Base-by-base conservation (phyloP, 2,888 invertebrate species). In the Teinopalpus imperialis region DNA sequence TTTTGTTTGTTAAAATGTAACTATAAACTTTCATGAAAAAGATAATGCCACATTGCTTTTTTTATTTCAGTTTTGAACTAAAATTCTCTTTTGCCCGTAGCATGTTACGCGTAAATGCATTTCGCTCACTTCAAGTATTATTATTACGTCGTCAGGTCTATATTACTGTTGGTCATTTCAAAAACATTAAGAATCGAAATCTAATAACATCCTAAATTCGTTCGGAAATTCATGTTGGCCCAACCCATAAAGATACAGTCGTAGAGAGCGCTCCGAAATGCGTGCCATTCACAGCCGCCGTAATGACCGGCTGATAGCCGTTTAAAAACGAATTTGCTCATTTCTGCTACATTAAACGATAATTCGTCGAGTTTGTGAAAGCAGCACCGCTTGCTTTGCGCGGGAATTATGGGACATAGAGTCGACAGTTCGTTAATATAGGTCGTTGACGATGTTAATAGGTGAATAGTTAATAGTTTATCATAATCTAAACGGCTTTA, bases 281-380 rank as follows among this genome's bases (percentile, higher is more conserved):
- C 43, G 43, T 43, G 32, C 76, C 74, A 81, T 81, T 81, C 81
- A 74, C 69, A 70, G 67, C 59, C 69, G 64, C 77, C 74, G 70
- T 87, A 88, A 88, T 88, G 87, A 88, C 86, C 83, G 82, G 65
- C 85, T 86, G 87, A 88, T 88, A 82, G 86, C 82, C 88, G 85
- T 89, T 89, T 89, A 89, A 88, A 89, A 89, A 89, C 88, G 87
- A 89, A 89, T 89, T 89, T 89, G 89, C 88, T 89, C 89, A 88
- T 81, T 89, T 88, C 87, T 83, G 77, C 66, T 83, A 89, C 89
- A 89, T 89, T 89, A 75, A 81, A 77, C 85, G 82, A 82, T 81
- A 71, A 75, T 71, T 81, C 43, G 34, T 31, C 27, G 36, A 31
- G 18, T 42, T 42, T 44, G 24, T 37, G 32, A 32, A 42, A 32